A percentile compares a stretch with the other conserved stretches of the same genome.
Evolutionary conservation across 2,797 vertebrate genomes (phyloP).

Genomic region (Capromys pilorides): DNA sequence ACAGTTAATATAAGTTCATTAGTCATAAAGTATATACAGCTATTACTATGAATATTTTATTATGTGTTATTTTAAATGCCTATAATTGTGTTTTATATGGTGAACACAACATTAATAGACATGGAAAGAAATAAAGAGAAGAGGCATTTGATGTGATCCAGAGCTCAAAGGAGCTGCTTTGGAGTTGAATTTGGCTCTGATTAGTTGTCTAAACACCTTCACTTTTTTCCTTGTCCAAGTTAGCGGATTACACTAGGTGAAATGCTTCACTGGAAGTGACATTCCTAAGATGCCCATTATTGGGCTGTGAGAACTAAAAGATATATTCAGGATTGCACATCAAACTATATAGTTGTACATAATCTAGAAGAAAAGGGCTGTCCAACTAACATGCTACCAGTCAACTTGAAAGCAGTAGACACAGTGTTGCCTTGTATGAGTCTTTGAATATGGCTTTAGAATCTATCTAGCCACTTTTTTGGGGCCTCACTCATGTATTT

Average conservation of each 20-base stretch:
- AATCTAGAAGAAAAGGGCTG: background rate
- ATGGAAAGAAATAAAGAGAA: background rate
- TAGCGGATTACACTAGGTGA: background rate
- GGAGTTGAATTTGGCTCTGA: background rate
- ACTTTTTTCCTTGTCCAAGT: background rate
- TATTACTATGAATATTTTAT: background rate
- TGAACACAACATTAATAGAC: background rate
- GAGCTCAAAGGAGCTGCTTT: background rate
- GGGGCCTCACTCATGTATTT: background rate
- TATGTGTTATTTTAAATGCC: background rate
- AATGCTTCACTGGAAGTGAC: conserved; percentile 9
- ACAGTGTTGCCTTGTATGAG: background rate
- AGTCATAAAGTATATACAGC: background rate
- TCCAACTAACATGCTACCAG: background rate
- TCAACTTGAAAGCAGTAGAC: background rate
- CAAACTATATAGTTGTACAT: background rate
- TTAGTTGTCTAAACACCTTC: background rate
- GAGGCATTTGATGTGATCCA: background rate
- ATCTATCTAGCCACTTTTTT: background rate
- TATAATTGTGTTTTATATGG: background rate
- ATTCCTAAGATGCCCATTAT: background rate
- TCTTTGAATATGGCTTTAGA: background rate
- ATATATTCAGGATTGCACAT: background rate
- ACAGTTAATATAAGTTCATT: background rate
- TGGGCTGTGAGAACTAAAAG: background rate